A percentile compares a stretch with the other conserved stretches of the same genome.
Conservation (phyloP, 2,888 invertebrate genomes). For the Nephrotoma appendiculata region DNA sequence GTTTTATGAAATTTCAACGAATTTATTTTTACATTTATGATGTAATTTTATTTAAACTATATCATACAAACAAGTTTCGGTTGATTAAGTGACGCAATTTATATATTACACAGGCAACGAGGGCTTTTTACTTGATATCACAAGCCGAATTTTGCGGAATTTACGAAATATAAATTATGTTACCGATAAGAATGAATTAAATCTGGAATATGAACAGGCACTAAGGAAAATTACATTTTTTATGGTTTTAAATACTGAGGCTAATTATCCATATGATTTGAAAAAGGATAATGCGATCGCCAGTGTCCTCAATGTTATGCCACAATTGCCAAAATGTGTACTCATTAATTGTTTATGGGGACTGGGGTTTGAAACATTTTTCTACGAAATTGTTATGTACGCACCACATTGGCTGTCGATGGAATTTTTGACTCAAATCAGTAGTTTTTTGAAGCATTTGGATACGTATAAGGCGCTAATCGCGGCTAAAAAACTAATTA, state of each 20-base stretch:
- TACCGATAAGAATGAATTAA: slow-evolving; percentile 13
- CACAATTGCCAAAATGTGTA: slow-evolving; percentile 22
- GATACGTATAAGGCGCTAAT: slow-evolving; percentile 20
- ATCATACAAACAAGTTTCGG: not conserved
- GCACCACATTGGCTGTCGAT: slow-evolving; percentile 23
- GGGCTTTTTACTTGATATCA: slow-evolving; percentile 19
- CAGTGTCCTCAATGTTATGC: slow-evolving; percentile 20
- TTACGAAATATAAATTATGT: slow-evolving; percentile 15
- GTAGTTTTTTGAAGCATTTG: slow-evolving; percentile 19
- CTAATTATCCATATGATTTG: slow-evolving; percentile 20
- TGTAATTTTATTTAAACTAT: not conserved
- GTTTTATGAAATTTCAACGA: not conserved
- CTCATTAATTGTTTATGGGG: slow-evolving; percentile 20
- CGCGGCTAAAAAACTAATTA: slow-evolving; percentile 19
- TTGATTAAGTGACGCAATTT: not conserved
- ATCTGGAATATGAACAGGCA: slow-evolving; percentile 10
- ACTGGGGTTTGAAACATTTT: slow-evolving; percentile 20
- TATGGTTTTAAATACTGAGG: slow-evolving; percentile 22
- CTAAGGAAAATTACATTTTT: slow-evolving; percentile 23
- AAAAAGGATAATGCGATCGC: slow-evolving; percentile 17
- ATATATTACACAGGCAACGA: slow-evolving; percentile 18
- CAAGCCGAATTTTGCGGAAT: slow-evolving; percentile 16
- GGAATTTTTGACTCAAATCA: slow-evolving; percentile 21
- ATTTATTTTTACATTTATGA: not conserved
- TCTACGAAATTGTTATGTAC: slow-evolving; percentile 20